These are phyloP conservation scores for Heliornis fulica DNA, from an alignment of 2,113 vertebrate genomes.

Conservation along the genomic window DNA sequence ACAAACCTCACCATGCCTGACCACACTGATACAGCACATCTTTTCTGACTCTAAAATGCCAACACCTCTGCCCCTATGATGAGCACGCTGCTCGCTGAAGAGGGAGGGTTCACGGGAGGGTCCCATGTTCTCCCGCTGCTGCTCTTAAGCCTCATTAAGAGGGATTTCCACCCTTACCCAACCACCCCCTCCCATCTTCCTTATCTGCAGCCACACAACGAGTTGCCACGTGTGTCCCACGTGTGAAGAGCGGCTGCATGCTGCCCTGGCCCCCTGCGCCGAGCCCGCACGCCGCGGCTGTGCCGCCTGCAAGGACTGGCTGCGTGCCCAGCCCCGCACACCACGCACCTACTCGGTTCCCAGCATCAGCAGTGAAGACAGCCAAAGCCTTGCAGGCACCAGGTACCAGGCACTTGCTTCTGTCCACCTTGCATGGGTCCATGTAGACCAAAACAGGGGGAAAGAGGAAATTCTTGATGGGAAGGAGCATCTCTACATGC, in stretches of 20 bases:
- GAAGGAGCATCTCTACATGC: rapidly evolving
- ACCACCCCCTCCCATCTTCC: not conserved
- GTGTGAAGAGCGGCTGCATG: not conserved
- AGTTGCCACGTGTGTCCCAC: slow-evolving; percentile 12
- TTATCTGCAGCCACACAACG: not conserved
- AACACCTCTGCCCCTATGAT: rapidly evolving
- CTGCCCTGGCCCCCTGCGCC: rapidly evolving
- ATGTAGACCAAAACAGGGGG: rapidly evolving
- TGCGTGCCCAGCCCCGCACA: not conserved
- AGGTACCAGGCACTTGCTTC: not conserved
- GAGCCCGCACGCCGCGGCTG: rapidly evolving
- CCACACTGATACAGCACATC: rapidly evolving
- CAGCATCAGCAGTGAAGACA: not conserved
- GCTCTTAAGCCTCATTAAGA: not conserved
- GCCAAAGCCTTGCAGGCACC: rapidly evolving
- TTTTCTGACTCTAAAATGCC: rapidly evolving
- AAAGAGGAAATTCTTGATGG: rapidly evolving
- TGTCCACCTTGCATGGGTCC: rapidly evolving
- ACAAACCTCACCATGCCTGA: not conserved
- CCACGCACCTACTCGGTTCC: not conserved
- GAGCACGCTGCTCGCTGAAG: rapidly evolving
- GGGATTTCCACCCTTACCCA: not conserved
- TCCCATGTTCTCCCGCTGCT: not conserved
- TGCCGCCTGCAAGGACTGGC: not conserved
- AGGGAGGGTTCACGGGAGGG: rapidly evolving